Conservation (phyloP, 2,113 vertebrate genomes). For the Phodopus roborovskii region DNA sequence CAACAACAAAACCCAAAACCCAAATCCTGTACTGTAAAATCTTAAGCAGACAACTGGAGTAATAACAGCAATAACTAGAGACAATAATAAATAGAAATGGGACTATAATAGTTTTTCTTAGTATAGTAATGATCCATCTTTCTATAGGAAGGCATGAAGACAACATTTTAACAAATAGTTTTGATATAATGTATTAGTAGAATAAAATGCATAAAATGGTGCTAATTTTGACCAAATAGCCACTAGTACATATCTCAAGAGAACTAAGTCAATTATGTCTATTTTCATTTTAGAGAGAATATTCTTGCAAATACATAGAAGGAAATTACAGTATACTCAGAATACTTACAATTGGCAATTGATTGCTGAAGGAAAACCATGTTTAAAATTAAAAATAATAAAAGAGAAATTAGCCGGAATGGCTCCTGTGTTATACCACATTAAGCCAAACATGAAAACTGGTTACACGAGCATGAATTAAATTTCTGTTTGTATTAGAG, state of each 20-base stretch:
- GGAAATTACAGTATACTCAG: constrained; percentile 43
- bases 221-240: constrained; percentile 37
- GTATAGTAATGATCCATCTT: neutral
- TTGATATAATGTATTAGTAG: neutral
- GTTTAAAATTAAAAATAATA: constrained; percentile 5
- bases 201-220: neutral
- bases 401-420: neutral
- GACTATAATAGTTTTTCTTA: constrained; percentile 44
- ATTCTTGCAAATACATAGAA: constrained; percentile 7
- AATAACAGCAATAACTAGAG: neutral
- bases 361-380: constrained; percentile 24
- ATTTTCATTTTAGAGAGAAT: constrained; percentile 12
- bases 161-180: constrained; percentile 6
- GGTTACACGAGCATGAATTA: neutral
- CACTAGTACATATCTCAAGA: neutral
- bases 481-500: neutral
- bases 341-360: constrained; percentile 27
- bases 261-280: neutral
- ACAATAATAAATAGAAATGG: neutral
- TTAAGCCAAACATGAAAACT: neutral
- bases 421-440: neutral
- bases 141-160: neutral
- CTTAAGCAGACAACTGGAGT: neutral
- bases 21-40: too few species aligned
- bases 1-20: neutral